Base-by-base conservation (phyloP, 2,888 invertebrate genomes). In the Latrodectus elegans region DNA sequence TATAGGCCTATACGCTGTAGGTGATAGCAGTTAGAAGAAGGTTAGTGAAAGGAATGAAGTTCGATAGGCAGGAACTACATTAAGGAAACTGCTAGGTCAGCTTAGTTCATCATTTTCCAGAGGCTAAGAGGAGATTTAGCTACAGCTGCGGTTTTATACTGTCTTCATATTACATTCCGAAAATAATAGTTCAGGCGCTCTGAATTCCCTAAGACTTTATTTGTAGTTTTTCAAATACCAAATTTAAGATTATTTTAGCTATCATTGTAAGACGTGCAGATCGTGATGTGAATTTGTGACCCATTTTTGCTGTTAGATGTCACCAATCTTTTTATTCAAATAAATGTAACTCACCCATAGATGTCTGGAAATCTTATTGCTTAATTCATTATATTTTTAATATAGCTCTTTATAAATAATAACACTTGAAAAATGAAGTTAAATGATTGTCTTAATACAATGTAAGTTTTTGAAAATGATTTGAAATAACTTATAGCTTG, bases 21-120 rank as follows among this genome's bases (percentile, higher is more conserved):
- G 81, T 81, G 86, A 77, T 81, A 86, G 85, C 85, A 67, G 86
- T 86, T 86, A 86, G 86, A 86, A 86, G 86, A 72, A 17, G 80
- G 86, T 52, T 81, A 64, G 72, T 81, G 86, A 86, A 71, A 80
- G 86, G 72, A 84, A 73, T 55, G 84, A 84, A 78, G 78, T 78
- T 53, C 75, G 64, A 76, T 80, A 76, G 81, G 72, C 79, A 76
- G 76, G 77, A 74, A 79, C 79, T 64, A 74, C 55, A 38, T 76
- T 81, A 70, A 77, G 77, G 86, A 76, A 71, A 71, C 86, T 76
- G 86, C 86, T 81, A 86, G 86, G 86, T 76, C 86, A 84, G 84
- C 80, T 73, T 82, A 82, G 77, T 65, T 60, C 83, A 60, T 60
- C 83, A 83, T 64, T 64, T 38, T 53, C 71, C 70, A 70, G 60